A percentile compares a stretch with the other conserved stretches of the same genome.
phyloP scores from a whole-genome alignment of 1,140 invertebrate species.

The Andricus grossulariae region DNA sequence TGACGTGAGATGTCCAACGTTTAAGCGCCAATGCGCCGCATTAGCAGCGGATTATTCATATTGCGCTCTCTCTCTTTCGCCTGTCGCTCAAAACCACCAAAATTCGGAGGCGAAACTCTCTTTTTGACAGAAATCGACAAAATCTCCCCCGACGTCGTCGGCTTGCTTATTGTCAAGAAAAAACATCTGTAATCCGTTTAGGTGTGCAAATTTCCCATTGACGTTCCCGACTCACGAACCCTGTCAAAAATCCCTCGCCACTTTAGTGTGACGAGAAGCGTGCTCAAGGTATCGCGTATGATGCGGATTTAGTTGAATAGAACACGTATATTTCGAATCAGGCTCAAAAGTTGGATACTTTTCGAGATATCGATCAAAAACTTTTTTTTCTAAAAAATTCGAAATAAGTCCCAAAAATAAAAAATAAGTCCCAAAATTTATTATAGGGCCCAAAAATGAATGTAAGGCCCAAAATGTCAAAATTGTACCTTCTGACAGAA shows the following conservation, averaged over 20 bases:
- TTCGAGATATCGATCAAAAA: too few relatives aligned
- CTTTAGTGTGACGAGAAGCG: conserved; percentile 2
- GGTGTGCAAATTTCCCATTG: conserved; percentile 27
- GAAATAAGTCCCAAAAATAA: too few relatives aligned
- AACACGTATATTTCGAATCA: not conserved
- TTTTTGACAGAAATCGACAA: conserved; percentile 28
- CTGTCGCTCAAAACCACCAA: not conserved
- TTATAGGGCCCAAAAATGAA: too few relatives aligned
- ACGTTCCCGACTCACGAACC: not conserved
- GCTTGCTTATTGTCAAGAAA: conserved; percentile 15
- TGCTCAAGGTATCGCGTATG: not conserved
- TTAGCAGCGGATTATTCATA: conserved; percentile 21
- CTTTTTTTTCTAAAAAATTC: too few relatives aligned
- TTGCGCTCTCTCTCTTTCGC: not conserved
- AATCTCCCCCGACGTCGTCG: not conserved
- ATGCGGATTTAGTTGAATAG: not conserved
- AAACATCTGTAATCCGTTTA: conserved; percentile 32
- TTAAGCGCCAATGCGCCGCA: conserved; percentile 23
- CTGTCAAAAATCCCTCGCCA: conserved; percentile 1
- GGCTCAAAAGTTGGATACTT: too few relatives aligned
- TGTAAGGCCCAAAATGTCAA: too few relatives aligned
- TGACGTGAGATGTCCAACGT: conserved; percentile 2
- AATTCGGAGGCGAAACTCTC: not conserved
- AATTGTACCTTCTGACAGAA: too few relatives aligned
- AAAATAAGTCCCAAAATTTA: too few relatives aligned